A percentile compares a stretch with the other conserved stretches of the same genome.
Conservation (phyloP, 2,797 vertebrate species). For the Sebastes vulpes region DNA sequence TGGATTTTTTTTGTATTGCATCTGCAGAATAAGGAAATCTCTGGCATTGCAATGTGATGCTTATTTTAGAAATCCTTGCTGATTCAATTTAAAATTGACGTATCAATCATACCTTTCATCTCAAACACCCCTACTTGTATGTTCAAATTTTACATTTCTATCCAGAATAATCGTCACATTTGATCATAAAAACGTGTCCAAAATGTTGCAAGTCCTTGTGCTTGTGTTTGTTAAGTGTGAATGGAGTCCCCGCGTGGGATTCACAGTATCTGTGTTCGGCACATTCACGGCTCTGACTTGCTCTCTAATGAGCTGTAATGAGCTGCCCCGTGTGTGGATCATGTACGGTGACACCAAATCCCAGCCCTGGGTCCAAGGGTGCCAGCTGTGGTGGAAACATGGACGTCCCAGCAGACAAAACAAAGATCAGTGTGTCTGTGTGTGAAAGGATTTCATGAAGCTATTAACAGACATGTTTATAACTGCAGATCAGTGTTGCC, state of each 20-base stretch:
- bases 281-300: background rate
- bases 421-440: conserved; percentile 3
- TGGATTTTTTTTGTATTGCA: background rate
- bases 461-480: conserved; percentile 79
- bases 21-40: background rate
- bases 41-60: background rate
- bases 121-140: background rate
- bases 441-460: conserved; percentile 28
- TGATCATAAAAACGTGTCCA: background rate
- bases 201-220: background rate
- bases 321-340: conserved; percentile 5
- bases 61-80: background rate
- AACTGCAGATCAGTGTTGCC: conserved; percentile 8
- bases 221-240: background rate
- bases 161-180: background rate
- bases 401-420: conserved; percentile 26
- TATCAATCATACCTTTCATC: background rate
- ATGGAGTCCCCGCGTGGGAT: background rate
- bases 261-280: background rate
- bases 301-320: conserved; percentile 58
- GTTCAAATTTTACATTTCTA: background rate
- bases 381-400: conserved; percentile 67
- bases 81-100: background rate
- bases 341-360: conserved; percentile 30
- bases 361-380: background rate